Evolutionary conservation across 2,797 vertebrate genomes (phyloP).

Genomic region (Malurus leucopterus): DNA sequence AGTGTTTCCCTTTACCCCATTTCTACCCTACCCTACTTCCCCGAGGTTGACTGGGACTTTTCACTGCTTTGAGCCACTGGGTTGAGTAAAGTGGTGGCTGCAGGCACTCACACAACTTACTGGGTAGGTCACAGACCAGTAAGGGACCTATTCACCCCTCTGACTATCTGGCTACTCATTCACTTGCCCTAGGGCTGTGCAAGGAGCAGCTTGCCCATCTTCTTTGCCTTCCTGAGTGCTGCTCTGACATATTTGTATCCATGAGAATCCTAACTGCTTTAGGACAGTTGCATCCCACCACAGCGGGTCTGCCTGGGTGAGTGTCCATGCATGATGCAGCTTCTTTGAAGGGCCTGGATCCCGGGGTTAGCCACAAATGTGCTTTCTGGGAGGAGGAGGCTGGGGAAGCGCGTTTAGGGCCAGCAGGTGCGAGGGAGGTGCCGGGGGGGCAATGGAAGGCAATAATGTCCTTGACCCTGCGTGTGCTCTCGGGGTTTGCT

Average conservation of each 20-base stretch:
- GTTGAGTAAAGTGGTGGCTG: accelerated
- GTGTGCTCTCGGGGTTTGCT: background rate
- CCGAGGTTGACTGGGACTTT: background rate
- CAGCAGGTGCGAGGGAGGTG: background rate
- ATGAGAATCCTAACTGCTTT: background rate
- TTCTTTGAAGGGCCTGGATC: background rate
- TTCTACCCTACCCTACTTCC: background rate
- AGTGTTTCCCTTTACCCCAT: background rate
- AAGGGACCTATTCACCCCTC: accelerated
- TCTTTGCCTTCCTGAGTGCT: background rate
- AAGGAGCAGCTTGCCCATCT: background rate
- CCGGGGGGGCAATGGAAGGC: accelerated
- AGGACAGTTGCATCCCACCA: background rate
- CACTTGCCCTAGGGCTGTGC: background rate
- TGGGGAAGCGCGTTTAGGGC: background rate
- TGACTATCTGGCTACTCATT: background rate
- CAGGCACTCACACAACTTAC: background rate
- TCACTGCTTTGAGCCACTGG: background rate
- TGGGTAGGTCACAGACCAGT: background rate
- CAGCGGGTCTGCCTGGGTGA: background rate
- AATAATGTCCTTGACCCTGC: accelerated
- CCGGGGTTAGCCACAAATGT: background rate
- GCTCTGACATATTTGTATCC: background rate
- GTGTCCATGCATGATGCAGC: background rate
- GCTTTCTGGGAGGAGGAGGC: background rate